Percentiles rank a stretch among this genome's conserved stretches.
These are phyloP conservation scores for Goniozus legneri DNA, from an alignment of 1,140 invertebrate species.

Conservation along the genomic window DNA sequence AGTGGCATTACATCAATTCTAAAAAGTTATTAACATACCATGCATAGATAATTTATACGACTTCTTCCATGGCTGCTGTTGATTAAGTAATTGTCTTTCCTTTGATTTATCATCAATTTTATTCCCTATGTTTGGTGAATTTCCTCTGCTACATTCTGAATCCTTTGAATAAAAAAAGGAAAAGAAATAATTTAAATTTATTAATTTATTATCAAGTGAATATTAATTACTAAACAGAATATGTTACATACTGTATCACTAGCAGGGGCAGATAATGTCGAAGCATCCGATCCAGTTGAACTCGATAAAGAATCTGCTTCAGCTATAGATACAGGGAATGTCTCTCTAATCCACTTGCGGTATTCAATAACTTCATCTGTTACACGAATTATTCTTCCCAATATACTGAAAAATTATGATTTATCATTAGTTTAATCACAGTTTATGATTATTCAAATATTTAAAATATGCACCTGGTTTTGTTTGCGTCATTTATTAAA, in stretches of 20 bases:
- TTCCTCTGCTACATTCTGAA: slow-evolving; percentile 53
- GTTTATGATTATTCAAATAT: neutral
- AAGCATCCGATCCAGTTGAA: slow-evolving; percentile 52
- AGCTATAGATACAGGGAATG: slow-evolving; percentile 50
- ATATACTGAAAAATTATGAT: slow-evolving; percentile 58
- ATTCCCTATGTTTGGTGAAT: slow-evolving; percentile 47
- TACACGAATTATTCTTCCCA: slow-evolving; percentile 86
- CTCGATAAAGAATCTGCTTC: slow-evolving; percentile 49
- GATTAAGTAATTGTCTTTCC: slow-evolving; percentile 43
- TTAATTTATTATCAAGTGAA: neutral
- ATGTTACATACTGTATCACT: slow-evolving; percentile 46
- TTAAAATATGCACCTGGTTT: slow-evolving; percentile 44
- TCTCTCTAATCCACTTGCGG: slow-evolving; percentile 71
- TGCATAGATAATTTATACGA: slow-evolving; percentile 44
- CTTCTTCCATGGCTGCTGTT: slow-evolving; percentile 47
- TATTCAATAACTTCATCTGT: slow-evolving; percentile 93
- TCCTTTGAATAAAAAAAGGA: slow-evolving; percentile 36
- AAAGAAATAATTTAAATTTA: neutral
- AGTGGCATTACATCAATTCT: slow-evolving; percentile 13
- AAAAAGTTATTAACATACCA: slow-evolving; percentile 30
- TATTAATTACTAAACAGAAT: neutral
- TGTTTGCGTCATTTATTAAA: slow-evolving; percentile 57
- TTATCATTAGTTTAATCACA: slow-evolving; percentile 1
- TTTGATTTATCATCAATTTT: slow-evolving; percentile 46
- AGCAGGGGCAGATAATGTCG: slow-evolving; percentile 50